phyloP scores from a whole-genome alignment of 2,888 invertebrate species.

The Rosalia funebris region DNA sequence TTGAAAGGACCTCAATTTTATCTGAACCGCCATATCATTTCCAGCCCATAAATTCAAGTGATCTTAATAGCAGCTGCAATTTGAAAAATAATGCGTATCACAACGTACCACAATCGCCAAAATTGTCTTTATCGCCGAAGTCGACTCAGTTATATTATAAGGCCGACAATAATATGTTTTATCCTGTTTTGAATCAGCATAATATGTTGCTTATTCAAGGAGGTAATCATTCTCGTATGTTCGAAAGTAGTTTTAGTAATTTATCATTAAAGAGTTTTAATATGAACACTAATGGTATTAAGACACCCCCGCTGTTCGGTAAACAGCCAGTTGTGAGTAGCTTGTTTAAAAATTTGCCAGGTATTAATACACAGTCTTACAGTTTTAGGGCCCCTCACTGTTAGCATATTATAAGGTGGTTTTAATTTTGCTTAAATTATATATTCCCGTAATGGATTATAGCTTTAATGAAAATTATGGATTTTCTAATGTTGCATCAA shows the following conservation, averaged over 20 bases:
- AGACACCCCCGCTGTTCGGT: slow-evolving; percentile 20
- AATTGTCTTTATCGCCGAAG: not conserved
- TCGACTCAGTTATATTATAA: slow-evolving; percentile 35
- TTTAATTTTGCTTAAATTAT: too few species aligned
- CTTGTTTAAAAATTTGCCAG: slow-evolving; percentile 34
- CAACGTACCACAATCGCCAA: slow-evolving; percentile 4
- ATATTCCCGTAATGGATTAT: too few species aligned
- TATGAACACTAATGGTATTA: slow-evolving; percentile 1
- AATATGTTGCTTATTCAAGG: slow-evolving; percentile 40
- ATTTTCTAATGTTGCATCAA: too few species aligned
- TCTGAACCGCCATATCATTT: slow-evolving; percentile 63
- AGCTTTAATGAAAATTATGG: too few species aligned
- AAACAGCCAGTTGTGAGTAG: slow-evolving; percentile 29
- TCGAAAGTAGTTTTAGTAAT: slow-evolving; percentile 30
- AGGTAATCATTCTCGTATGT: slow-evolving; percentile 25
- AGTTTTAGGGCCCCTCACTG: slow-evolving; percentile 15
- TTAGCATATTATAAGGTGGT: not conserved
- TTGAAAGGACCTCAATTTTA: slow-evolving; percentile 64
- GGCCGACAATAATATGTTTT: slow-evolving; percentile 39
- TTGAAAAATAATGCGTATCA: not conserved
- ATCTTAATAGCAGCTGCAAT: not conserved
- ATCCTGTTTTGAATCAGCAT: slow-evolving; percentile 38
- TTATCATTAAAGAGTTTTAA: slow-evolving; percentile 23
- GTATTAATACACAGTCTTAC: slow-evolving; percentile 3
- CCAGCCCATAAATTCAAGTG: slow-evolving; percentile 29